A percentile compares a stretch with the other conserved stretches of the same genome.
Conservation (phyloP, 2,797 vertebrate species). For the Melanogrammus aeglefinus region DNA sequence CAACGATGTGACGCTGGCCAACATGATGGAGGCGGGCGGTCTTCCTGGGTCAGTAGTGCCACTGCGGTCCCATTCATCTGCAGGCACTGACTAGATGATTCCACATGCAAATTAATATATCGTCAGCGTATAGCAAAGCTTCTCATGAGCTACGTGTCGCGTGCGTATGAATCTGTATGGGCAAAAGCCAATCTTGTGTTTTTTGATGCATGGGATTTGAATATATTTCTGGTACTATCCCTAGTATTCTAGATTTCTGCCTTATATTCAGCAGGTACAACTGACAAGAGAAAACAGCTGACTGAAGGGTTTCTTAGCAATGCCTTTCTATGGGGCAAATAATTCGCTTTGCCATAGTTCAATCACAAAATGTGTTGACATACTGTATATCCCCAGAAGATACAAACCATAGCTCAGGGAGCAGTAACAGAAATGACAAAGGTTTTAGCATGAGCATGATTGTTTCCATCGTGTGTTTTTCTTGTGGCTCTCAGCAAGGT, state of each 20-base stretch:
- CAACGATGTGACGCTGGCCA: conserved; percentile 97
- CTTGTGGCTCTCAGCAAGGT: conserved; percentile 76
- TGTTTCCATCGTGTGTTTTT: not conserved
- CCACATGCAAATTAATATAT: too few species aligned
- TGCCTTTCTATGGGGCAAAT: too few species aligned
- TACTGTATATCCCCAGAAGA: not conserved
- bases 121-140: too few species aligned
- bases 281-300: too few species aligned
- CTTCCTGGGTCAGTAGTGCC: conserved; percentile 86
- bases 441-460: not conserved
- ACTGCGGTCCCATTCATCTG: too few species aligned
- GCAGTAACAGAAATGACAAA: not conserved
- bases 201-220: not conserved
- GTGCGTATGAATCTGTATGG: not conserved
- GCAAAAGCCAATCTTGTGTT: not conserved
- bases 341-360: not conserved
- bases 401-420: not conserved
- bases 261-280: not conserved
- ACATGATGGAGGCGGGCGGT: conserved; percentile 97
- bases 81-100: not conserved
- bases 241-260: not conserved
- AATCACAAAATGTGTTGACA: not conserved
- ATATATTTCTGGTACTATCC: not conserved
- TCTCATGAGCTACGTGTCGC: not conserved
- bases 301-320: too few species aligned